These are phyloP conservation scores for Papilio dardanus DNA, from an alignment of 1,140 invertebrate genomes.

Conservation along the genomic window DNA sequence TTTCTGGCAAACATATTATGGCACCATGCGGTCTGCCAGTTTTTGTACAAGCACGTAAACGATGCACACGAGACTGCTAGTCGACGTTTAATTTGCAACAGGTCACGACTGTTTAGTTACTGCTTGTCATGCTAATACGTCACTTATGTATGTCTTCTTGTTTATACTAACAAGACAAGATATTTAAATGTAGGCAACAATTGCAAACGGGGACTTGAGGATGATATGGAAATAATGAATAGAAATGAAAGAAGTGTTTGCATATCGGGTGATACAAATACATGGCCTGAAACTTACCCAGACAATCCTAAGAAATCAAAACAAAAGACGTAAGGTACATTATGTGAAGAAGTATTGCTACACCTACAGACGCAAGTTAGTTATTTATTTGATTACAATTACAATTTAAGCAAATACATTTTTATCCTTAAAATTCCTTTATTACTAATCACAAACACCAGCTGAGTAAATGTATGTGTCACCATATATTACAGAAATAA, in stretches of 20 bases:
- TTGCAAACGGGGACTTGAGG: not conserved
- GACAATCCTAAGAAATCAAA: too few relatives aligned
- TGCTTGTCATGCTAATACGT: constrained; percentile 14
- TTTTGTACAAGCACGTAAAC: constrained; percentile 31
- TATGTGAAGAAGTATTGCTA: not conserved
- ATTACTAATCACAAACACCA: constrained; percentile 56
- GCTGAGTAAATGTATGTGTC: constrained; percentile 50
- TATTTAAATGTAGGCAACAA: not conserved
- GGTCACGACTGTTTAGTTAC: constrained; percentile 26
- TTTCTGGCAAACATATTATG: constrained; percentile 23
- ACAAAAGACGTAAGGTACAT: not conserved
- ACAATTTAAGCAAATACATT: not conserved
- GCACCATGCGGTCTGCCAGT: constrained; percentile 29
- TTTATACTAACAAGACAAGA: not conserved
- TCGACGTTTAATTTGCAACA: constrained; percentile 4
- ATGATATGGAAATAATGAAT: too few relatives aligned
- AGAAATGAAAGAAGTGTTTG: too few relatives aligned
- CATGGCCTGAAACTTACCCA: too few relatives aligned
- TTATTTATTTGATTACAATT: not conserved
- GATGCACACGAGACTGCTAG: not conserved
- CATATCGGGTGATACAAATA: too few relatives aligned
- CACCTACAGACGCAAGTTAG: not conserved
- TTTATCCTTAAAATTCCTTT: constrained; percentile 45
- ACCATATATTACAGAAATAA: constrained; percentile 54
- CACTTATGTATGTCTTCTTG: not conserved